A percentile compares a stretch with the other conserved stretches of the same genome.
phyloP scores from a whole-genome alignment of 2,113 vertebrate genomes.

The Oncorhynchus tshawytscha region DNA sequence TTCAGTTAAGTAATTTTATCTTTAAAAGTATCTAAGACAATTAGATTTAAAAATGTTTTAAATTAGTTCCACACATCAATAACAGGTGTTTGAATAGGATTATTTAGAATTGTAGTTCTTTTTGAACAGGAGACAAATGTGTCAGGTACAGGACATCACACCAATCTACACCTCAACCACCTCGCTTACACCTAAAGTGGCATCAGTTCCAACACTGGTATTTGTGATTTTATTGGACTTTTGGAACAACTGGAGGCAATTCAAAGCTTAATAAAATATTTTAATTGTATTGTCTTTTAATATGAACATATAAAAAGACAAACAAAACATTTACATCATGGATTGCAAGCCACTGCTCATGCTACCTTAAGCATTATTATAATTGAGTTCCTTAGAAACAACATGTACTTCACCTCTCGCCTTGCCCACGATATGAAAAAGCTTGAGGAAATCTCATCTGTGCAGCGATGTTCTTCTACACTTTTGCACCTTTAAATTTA shows the following conservation, averaged over 20 bases:
- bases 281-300: constrained; percentile 80
- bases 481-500: constrained; percentile 12
- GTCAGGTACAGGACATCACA: constrained; percentile 55
- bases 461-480: constrained; percentile 40
- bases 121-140: constrained; percentile 63
- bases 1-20: no score
- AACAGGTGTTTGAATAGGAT: constrained; percentile 76
- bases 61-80: constrained; percentile 80
- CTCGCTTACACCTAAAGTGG: neutral
- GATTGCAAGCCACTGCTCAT: constrained; percentile 75
- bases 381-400: constrained; percentile 36
- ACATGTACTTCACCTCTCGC: constrained; percentile 39
- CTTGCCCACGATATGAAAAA: constrained; percentile 30
- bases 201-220: constrained; percentile 44
- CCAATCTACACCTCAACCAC: constrained; percentile 40
- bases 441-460: constrained; percentile 33
- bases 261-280: constrained; percentile 82
- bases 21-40: constrained; percentile 50
- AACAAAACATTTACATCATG: constrained; percentile 76
- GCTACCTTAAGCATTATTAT: constrained; percentile 73
- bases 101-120: constrained; percentile 67
- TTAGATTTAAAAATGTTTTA: constrained; percentile 73
- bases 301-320: constrained; percentile 81
- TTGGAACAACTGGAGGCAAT: constrained; percentile 73
- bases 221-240: constrained; percentile 43